Evolutionary conservation across 1,140 invertebrate species (phyloP), one percentile per base, ranked within the genome.

Genomic region (Lepeophtheirus salmonis): DNA sequence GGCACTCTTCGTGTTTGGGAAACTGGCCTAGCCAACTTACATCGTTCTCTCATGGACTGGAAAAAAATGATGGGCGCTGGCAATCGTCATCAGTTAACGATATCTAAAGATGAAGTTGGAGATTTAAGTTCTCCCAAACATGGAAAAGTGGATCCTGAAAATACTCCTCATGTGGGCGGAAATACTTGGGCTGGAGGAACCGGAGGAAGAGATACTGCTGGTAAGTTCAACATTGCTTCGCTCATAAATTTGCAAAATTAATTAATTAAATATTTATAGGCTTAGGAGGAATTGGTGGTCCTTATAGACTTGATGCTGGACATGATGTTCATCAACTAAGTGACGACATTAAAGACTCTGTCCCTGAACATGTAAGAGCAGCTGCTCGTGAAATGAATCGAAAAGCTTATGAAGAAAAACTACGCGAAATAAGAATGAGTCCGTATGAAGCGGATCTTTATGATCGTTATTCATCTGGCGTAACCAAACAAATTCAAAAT

Each of bases 111-210:
- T 22, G 41, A 56, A 85, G 84, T 66, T 82, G 79, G 3, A 68
- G 83, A 83, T 69, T 79, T 83, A 0, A 82, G 79, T 23, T 75
- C 73, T 0, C 90, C 90, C 0, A 97, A 96, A 68, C 83, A 90
- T 70, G 94, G 92, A 2, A 92, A 95, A 74, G 74, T 87, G 22
- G 88, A 96, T 70, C 79, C 84, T 0, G 82, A 84, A 6, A 85
- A 86, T 67, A 78, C 84, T 51, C 89, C 89, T 0, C 92, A 97
- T 74, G 87, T 94, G 58, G 91, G 91, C 56, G 91, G 92, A 2
- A 94, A 92, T 67, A 91, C 84, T 0, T 97, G 91, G 90, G 89
- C 90, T 41, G 90, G 91, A 6, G 91, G 91, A 25, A 89, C 83
- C 48, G 91, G 90, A 52, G 85, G 86, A 53, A 66, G 68, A 58